Evolutionary conservation across 2,113 vertebrate genomes (phyloP), one percentile per base, ranked within the genome.

Genomic region (Bambusicola thoracicus): DNA sequence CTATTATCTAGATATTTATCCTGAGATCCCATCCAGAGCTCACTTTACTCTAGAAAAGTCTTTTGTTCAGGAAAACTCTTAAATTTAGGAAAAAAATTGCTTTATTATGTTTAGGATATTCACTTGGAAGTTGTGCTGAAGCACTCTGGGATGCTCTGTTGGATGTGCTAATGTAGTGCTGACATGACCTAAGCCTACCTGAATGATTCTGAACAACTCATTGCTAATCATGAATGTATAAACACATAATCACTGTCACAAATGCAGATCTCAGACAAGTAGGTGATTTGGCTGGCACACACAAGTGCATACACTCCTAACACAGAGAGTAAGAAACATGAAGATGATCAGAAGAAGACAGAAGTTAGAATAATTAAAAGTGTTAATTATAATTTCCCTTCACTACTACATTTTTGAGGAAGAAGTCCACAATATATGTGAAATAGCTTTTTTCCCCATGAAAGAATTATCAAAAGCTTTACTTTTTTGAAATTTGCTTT

Each of bases 271-370:
- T 75, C 32, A 65, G 34, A 49, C 36, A 88, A 55, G 6, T 51
- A 61, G n/a, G 11, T 59, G n/a, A 6, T 17, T 70, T 70, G 22
- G 2, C 17, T 76, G 43, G 24, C 53, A 63, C 16, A 24, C 13
- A 30, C 8, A 63, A 65, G 10, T n/a, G 7, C 6, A 27, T 58
- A 58, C 62, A 73, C 12, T 87, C 59, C 51, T 49, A 62, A 38
- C 40, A 56, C 8, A 68, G 16, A 55, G 21, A 49, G 56, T 20
- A 69, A 68, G 41, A 63, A 68, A 55, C 27, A 53, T 16, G 17
- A 19, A 68, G 14, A 49, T 1, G 0, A 12, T 61, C 12, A 32
- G 12, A 20, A 55, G 17, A 19, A 68, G 10, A 49, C 1, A 0
- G 14, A 20, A 68, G 21, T 30, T n/a, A 36, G 13, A 63, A 65